Evolutionary conservation across 2,888 invertebrate species (phyloP).

Genomic region (Bimastos eiseni): DNA sequence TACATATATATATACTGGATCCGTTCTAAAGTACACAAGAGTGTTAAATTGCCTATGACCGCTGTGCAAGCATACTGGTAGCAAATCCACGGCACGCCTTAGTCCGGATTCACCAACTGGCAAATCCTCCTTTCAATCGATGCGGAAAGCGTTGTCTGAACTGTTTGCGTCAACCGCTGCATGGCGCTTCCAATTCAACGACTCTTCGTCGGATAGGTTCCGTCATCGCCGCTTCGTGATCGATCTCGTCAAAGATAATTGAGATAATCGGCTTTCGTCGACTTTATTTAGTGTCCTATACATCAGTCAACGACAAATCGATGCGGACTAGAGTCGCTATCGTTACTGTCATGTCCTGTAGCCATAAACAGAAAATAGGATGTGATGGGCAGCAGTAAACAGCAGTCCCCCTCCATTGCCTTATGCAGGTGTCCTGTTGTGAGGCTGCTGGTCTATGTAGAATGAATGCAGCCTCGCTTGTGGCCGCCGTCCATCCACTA

Average conservation of each 20-base stretch:
- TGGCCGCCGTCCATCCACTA: not conserved
- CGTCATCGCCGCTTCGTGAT: not conserved
- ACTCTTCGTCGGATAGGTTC: not conserved
- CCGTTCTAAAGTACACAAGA: not conserved
- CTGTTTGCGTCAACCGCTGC: not conserved
- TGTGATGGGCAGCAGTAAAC: not conserved
- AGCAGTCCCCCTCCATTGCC: not conserved
- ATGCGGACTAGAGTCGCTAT: not conserved
- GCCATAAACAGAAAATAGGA: not conserved
- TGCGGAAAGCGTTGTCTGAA: not conserved
- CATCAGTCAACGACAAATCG: not conserved
- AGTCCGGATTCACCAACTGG: not conserved
- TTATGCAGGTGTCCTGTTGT: not conserved
- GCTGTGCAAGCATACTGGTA: not conserved
- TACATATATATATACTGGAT: not conserved
- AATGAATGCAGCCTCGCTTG: not conserved
- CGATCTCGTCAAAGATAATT: slow-evolving; percentile 13
- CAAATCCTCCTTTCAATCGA: not conserved
- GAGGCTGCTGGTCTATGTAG: too few species aligned
- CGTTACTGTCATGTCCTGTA: slow-evolving; percentile 2
- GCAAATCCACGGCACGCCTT: not conserved
- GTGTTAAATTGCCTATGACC: not conserved
- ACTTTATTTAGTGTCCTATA: slow-evolving; percentile 13
- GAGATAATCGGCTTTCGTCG: not conserved
- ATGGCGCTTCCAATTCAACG: not conserved